phyloP scores from a whole-genome alignment of 2,797 vertebrate genomes.

The Microcaecilia unicolor region DNA sequence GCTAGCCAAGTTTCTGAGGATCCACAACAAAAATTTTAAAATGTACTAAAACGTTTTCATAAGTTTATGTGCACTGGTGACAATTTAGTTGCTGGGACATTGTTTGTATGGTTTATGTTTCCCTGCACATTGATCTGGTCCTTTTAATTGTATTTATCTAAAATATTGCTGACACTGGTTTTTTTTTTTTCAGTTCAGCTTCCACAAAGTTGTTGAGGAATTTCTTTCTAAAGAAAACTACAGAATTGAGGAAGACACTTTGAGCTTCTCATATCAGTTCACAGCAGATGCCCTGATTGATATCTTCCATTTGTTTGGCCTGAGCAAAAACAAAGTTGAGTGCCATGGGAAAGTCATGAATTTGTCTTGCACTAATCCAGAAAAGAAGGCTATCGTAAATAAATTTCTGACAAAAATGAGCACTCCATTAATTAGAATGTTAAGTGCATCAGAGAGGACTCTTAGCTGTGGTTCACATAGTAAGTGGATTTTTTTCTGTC shows the following conservation, averaged over 20 bases:
- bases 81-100: no score
- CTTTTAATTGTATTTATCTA: no score
- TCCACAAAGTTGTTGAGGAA: slow-evolving; percentile 33
- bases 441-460: slow-evolving; percentile 40
- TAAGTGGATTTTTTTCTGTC: slow-evolving; percentile 17
- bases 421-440: slow-evolving; percentile 25
- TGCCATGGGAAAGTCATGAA: slow-evolving; percentile 43
- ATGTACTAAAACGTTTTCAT: no score
- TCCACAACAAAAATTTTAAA: no score
- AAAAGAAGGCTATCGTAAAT: slow-evolving; percentile 44
- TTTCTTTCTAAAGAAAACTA: slow-evolving; percentile 33
- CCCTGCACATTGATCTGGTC: no score
- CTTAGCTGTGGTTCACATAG: slow-evolving; percentile 43
- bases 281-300: slow-evolving; percentile 45
- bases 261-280: slow-evolving; percentile 46
- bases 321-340: slow-evolving; percentile 40
- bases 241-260: slow-evolving; percentile 24
- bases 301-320: slow-evolving; percentile 45
- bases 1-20: no score
- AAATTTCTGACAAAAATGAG: slow-evolving; percentile 51
- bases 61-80: no score
- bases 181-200: slow-evolving; percentile 36
- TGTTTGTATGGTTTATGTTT: no score
- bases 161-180: no score
- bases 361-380: slow-evolving; percentile 37